These are phyloP conservation scores for Trissonchulus latispiculum DNA, from an alignment of 2,888 invertebrate genomes.

Conservation along the genomic window DNA sequence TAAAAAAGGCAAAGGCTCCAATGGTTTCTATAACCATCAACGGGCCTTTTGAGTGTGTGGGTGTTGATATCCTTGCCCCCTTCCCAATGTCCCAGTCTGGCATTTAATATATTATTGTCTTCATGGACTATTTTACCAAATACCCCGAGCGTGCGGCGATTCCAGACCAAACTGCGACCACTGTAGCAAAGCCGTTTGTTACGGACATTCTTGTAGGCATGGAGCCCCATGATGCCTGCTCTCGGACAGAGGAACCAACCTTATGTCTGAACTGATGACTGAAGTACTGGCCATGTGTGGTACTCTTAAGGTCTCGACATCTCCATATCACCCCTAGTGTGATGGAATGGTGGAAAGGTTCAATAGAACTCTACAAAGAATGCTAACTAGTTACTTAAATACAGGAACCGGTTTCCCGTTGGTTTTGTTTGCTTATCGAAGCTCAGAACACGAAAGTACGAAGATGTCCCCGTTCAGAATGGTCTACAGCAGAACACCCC, in stretches of 20 bases:
- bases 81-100: background rate
- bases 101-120: background rate
- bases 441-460: too few relatives aligned
- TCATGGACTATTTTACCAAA: slow-evolving; percentile 1
- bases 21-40: background rate
- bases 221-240: background rate
- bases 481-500: too few relatives aligned
- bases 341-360: slow-evolving; percentile 6
- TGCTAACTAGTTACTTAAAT: background rate
- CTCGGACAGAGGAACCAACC: background rate
- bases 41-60: slow-evolving; percentile 9
- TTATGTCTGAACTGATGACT: background rate
- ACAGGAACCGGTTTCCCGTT: too few relatives aligned
- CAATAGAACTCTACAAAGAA: background rate
- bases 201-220: background rate
- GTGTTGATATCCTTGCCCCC: slow-evolving; percentile 1
- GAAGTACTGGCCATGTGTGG: background rate
- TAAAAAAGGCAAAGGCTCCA: background rate
- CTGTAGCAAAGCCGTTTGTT: background rate
- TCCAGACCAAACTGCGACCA: background rate
- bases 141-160: background rate
- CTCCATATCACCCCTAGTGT: slow-evolving; percentile 1
- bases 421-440: too few relatives aligned
- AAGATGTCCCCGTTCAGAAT: too few relatives aligned
- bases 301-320: background rate